Percentiles rank a stretch among this genome's conserved stretches.
These are phyloP conservation scores for Eueremaeus valkanovi DNA, from an alignment of 2,888 invertebrate species.

Conservation along the genomic window DNA sequence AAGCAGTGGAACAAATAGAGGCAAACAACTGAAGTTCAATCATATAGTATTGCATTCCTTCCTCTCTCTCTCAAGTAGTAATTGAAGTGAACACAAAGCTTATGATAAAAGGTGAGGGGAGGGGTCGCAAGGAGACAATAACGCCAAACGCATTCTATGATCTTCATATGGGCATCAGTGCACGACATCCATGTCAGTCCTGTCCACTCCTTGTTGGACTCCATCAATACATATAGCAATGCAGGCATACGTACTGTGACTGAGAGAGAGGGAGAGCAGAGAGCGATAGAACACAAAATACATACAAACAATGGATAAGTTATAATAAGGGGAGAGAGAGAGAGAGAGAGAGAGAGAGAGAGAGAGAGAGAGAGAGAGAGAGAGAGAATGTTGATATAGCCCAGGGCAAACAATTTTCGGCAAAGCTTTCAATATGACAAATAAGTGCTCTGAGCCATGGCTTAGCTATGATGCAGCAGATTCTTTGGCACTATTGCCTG, in stretches of 20 bases:
- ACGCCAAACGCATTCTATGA: slow-evolving; percentile 4
- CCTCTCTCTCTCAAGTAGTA: slow-evolving; percentile 8
- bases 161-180: slow-evolving; percentile 10
- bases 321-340: background rate
- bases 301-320: background rate
- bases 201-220: slow-evolving; percentile 17
- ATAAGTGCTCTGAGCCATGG: slow-evolving; percentile 11
- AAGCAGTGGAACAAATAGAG: background rate
- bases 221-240: background rate
- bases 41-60: slow-evolving; percentile 20
- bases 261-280: background rate
- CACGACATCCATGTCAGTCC: slow-evolving; percentile 15
- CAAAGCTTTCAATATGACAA: slow-evolving; percentile 30
- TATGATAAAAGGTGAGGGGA: slow-evolving; percentile 11
- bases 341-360: background rate
- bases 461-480: slow-evolving; percentile 13
- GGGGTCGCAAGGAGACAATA: background rate
- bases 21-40: background rate
- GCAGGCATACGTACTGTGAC: background rate
- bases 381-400: slow-evolving; percentile 24
- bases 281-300: background rate
- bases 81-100: slow-evolving; percentile 5
- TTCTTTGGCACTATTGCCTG: slow-evolving; percentile 17
- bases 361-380: slow-evolving; percentile 26
- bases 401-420: background rate